Evolutionary conservation across 2,113 vertebrate genomes (phyloP).

Genomic region (Microtus oregoni): DNA sequence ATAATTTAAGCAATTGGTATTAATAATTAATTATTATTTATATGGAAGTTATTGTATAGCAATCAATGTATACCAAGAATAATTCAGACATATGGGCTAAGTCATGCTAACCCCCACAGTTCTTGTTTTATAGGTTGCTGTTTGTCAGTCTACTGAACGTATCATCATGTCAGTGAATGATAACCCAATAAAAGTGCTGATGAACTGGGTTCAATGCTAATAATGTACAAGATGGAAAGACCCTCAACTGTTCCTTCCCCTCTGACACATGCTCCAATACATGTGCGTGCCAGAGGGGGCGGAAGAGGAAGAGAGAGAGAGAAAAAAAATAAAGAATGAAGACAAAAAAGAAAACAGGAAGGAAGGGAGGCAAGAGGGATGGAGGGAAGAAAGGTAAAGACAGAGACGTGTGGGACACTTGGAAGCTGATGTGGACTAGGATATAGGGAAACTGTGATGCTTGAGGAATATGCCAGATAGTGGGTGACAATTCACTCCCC

Average conservation of each 20-base stretch:
- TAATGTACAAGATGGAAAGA: background rate
- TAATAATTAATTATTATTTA: background rate
- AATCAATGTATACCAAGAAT: background rate
- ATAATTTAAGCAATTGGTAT: too few species aligned
- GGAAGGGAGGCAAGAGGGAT: accelerated
- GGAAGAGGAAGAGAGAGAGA: accelerated
- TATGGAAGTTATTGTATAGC: background rate
- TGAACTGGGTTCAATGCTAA: background rate
- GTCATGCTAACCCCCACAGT: background rate
- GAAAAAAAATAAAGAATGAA: too few species aligned
- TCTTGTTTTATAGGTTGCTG: background rate
- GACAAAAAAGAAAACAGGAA: background rate
- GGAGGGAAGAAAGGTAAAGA: accelerated
- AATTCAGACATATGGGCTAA: background rate
- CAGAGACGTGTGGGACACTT: accelerated
- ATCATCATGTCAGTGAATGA: background rate
- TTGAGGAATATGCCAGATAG: accelerated
- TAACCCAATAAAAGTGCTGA: background rate
- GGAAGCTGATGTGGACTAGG: accelerated
- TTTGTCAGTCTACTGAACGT: background rate
- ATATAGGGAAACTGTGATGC: background rate
- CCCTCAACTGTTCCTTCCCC: background rate
- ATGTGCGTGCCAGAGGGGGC: too few species aligned
- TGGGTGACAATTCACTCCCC: background rate
- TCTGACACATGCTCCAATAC: background rate